Evolutionary conservation across 2,888 invertebrate species (phyloP).

Genomic region (Drosophila demipolita): DNA sequence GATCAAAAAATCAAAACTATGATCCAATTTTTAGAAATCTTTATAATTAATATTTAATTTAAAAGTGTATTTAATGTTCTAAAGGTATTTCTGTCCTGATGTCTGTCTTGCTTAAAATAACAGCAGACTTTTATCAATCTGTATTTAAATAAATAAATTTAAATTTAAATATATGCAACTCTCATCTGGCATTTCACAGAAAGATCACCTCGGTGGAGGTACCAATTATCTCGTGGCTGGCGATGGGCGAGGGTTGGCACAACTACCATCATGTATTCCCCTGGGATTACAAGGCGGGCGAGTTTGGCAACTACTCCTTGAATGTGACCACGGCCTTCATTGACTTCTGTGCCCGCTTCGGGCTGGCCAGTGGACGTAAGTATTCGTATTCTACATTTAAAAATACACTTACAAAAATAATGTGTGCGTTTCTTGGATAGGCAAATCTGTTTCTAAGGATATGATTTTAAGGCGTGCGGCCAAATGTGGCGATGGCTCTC

Average conservation of each 20-base stretch:
- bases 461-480: conserved; percentile 87
- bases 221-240: conserved; percentile 89
- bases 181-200: conserved; percentile 83
- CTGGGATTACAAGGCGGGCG: conserved; percentile 89
- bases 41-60: neutral
- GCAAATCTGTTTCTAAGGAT: conserved; percentile 87
- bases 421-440: conserved; percentile 57
- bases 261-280: conserved; percentile 92
- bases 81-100: neutral
- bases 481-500: conserved; percentile 88
- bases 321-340: conserved; percentile 93
- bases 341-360: conserved; percentile 91
- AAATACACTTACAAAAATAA: neutral
- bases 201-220: conserved; percentile 91
- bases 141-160: too few species aligned
- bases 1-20: neutral
- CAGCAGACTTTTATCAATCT: neutral
- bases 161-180: too few species aligned
- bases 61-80: too few species aligned
- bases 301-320: conserved; percentile 87
- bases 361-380: conserved; percentile 92
- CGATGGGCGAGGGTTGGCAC: conserved; percentile 93
- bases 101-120: neutral
- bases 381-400: conserved; percentile 57
- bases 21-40: neutral